Evolutionary conservation across 2,888 invertebrate genomes (phyloP), one percentile per base, ranked within the genome.

Genomic region (Eudasyphora cyanicolor): DNA sequence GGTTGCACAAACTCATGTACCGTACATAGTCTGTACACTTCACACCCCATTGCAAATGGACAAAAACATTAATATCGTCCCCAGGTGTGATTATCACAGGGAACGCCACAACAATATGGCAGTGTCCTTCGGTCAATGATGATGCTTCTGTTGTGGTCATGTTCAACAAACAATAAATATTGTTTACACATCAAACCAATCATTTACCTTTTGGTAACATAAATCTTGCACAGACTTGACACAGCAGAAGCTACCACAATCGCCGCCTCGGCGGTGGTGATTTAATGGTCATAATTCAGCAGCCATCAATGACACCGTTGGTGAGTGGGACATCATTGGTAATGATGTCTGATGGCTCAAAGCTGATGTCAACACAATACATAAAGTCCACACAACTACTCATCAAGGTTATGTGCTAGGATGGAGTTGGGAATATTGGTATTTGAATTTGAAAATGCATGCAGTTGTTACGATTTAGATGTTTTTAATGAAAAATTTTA

Each of bases 121-220:
- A 49, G 45, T 24, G 54, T 32, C 21, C 27, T 49, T 49, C 32
- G 38, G 14, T 60, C 49, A 19, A 38, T 35, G 29, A 29, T 45
- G 2, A 35, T 60, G n/a, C 35, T 32, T n/a, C 14, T 32, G 29
- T 75, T 69, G 38, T 71, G 71, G 71, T 67, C 71, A 64, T 82
- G 76, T 67, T 14, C 2, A 57, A 49, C 60, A 79, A 57, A 73
- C 57, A 67, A 76, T 79, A 57, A 76, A 82, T 79, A 76, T 79
- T 79, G 75, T 82, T 79, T 76, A 82, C 64, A 69, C 64, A 45
- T 71, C 75, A 79, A 54, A 8, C 64, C 82, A 70, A 71, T 82
- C 82, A 75, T 14, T 71, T 70, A 35, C 54, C 2, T 62, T 1
- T 38, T 12, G 35, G 8, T 64, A 19, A n/a, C 42, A 24, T 42